Conservation (phyloP, 1,140 invertebrate species). For the Ephestia elutella region DNA sequence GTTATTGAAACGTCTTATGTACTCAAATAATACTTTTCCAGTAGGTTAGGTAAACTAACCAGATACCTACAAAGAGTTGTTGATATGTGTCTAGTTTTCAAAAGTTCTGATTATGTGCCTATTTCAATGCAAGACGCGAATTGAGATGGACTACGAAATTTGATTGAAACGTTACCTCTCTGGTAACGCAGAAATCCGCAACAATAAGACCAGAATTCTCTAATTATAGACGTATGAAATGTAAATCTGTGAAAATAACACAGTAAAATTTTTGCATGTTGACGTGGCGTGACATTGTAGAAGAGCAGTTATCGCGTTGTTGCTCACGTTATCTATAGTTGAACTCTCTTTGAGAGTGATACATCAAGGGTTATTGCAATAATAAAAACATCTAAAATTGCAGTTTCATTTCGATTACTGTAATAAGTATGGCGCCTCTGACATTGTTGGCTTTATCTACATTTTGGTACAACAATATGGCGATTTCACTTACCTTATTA, state of each 20-base stretch:
- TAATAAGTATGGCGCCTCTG: constrained; percentile 72
- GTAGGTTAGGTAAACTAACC: too few relatives aligned
- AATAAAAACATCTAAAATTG: constrained; percentile 45
- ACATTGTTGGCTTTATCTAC: constrained; percentile 65
- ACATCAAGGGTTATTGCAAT: constrained; percentile 13
- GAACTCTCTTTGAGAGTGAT: constrained; percentile 23
- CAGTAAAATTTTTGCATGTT: constrained; percentile 68
- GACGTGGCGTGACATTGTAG: constrained; percentile 70
- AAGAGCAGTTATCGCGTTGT: constrained; percentile 32
- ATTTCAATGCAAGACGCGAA: not conserved
- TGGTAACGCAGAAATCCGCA: constrained; percentile 43
- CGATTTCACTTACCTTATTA: constrained; percentile 84
- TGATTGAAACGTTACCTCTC: constrained; percentile 35
- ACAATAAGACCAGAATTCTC: constrained; percentile 59
- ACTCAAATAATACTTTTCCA: not conserved
- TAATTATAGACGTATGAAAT: constrained; percentile 69
- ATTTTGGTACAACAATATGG: constrained; percentile 72
- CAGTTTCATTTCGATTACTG: constrained; percentile 70
- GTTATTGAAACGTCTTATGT: not conserved
- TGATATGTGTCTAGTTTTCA: not conserved
- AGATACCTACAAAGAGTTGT: not conserved
- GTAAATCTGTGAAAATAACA: constrained; percentile 70
- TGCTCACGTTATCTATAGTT: constrained; percentile 17
- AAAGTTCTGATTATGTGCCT: too few relatives aligned
- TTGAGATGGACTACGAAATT: constrained; percentile 13